phyloP scores from a whole-genome alignment of 2,113 vertebrate species.

The Turdus rufiventris region DNA sequence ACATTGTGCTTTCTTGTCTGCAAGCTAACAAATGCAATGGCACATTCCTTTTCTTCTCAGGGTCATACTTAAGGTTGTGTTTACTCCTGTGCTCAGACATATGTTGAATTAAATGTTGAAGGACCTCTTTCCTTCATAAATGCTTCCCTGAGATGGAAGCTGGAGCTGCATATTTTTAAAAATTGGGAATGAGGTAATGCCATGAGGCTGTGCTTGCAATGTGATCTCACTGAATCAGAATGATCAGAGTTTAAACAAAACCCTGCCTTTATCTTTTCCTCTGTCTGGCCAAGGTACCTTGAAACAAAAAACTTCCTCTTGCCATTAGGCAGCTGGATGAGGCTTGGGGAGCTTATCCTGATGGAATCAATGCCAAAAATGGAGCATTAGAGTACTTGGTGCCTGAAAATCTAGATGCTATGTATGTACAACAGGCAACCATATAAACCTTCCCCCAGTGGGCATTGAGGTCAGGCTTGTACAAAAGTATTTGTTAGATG shows the following conservation, averaged over 20 bases:
- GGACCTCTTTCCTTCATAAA: background rate
- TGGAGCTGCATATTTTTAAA: background rate
- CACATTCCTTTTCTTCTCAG: background rate
- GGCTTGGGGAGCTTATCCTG: background rate
- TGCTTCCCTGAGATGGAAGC: background rate
- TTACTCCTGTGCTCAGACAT: background rate
- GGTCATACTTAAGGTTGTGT: background rate
- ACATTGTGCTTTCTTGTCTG: background rate
- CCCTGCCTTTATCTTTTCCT: background rate
- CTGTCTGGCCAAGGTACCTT: background rate
- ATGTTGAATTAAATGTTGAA: background rate
- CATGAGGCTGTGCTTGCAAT: background rate
- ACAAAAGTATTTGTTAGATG: background rate
- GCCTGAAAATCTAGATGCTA: background rate
- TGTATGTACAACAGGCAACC: background rate
- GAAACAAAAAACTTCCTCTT: background rate
- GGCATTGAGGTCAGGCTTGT: background rate
- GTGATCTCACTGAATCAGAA: background rate
- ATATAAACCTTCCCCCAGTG: background rate
- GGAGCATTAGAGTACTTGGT: background rate
- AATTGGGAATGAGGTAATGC: background rate
- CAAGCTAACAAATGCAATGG: background rate
- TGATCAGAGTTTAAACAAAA: background rate
- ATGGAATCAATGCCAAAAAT: fast-evolving
- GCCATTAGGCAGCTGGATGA: background rate